A percentile compares a stretch with the other conserved stretches of the same genome.
phyloP scores from a whole-genome alignment of 2,797 vertebrate genomes.

The Halcyon chelicuti region DNA sequence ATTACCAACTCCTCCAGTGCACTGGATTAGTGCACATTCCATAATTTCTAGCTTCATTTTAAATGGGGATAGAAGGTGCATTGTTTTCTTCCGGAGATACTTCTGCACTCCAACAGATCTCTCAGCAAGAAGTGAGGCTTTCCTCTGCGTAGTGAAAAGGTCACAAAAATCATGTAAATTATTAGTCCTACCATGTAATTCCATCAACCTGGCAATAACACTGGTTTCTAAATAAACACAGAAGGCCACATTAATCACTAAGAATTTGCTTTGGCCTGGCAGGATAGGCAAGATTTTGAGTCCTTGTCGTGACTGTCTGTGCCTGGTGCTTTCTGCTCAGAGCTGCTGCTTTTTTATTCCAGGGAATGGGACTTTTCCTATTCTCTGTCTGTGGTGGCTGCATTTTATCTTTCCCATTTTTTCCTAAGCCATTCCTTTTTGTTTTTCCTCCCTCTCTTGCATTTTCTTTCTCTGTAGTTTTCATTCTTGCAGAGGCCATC shows the following conservation, averaged over 20 bases:
- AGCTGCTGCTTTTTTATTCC: neutral
- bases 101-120: fast-evolving
- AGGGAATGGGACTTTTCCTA: neutral
- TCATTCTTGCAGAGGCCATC: neutral
- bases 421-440: neutral
- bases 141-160: neutral
- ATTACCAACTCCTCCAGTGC: neutral
- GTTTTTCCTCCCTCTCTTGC: neutral
- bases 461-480: neutral
- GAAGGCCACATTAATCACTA: neutral
- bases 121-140: neutral
- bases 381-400: fast-evolving
- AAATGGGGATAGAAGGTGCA: neutral
- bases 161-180: neutral
- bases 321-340: neutral
- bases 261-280: neutral
- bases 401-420: neutral
- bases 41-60: neutral
- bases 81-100: neutral
- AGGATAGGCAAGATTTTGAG: neutral
- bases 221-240: neutral
- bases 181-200: neutral
- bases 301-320: neutral
- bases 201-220: neutral
- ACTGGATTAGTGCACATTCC: neutral